Evolutionary conservation across 2,888 invertebrate species (phyloP).

Genomic region (Phymatocera aterrima): DNA sequence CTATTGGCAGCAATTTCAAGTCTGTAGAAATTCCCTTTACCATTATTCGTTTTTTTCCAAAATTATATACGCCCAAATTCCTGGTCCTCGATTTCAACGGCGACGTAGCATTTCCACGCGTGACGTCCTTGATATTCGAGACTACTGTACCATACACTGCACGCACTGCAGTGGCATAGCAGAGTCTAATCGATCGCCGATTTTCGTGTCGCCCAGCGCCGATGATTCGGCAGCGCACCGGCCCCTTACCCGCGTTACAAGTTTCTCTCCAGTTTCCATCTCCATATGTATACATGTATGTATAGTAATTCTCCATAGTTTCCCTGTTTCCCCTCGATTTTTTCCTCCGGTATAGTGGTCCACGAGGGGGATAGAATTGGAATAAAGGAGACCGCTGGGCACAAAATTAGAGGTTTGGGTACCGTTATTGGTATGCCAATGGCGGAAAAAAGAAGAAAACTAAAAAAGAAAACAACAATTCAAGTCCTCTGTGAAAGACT

Average conservation of each 20-base stretch:
- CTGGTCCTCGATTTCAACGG: slow-evolving; percentile 22
- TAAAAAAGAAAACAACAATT: neutral
- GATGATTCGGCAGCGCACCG: slow-evolving; percentile 44
- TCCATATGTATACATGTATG: neutral
- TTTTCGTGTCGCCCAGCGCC: slow-evolving; percentile 20
- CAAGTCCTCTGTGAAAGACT: neutral
- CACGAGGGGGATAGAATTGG: neutral
- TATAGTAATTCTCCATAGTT: slow-evolving; percentile 23
- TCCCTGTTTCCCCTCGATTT: neutral
- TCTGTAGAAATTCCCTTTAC: neutral
- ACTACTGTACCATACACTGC: no score
- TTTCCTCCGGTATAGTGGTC: neutral
- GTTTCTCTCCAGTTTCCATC: slow-evolving; percentile 9
- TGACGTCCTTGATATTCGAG: slow-evolving; percentile 39
- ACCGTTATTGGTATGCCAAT: slow-evolving; percentile 23
- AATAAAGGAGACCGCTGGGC: slow-evolving; percentile 39
- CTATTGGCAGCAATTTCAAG: slow-evolving; percentile 6
- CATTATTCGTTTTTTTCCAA: neutral
- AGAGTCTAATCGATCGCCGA: slow-evolving; percentile 27
- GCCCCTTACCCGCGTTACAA: slow-evolving; percentile 7
- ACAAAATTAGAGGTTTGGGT: slow-evolving; percentile 40
- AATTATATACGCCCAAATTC: neutral
- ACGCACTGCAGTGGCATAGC: no score
- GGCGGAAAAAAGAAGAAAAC: neutral
- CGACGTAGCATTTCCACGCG: neutral